These are phyloP conservation scores for Cheiracanthium punctorium DNA, from an alignment of 2,888 invertebrate genomes.

Conservation along the genomic window DNA sequence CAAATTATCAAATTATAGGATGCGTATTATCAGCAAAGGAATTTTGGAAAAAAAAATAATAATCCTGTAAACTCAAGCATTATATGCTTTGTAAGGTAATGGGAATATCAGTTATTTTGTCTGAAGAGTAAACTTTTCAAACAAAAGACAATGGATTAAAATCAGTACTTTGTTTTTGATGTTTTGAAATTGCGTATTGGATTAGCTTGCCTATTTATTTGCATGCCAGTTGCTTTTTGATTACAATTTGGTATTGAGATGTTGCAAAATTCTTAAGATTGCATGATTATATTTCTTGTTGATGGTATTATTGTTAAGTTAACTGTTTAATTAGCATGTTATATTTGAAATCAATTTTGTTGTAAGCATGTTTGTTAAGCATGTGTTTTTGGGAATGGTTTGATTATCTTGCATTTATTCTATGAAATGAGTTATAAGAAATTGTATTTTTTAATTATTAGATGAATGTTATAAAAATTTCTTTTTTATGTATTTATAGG, in stretches of 20 bases:
- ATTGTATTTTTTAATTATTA: constrained; percentile 33
- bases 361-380: constrained; percentile 6
- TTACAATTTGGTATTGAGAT: not conserved
- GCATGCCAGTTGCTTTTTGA: not conserved
- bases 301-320: not conserved
- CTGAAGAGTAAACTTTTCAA: not conserved
- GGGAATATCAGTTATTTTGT: not conserved
- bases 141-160: not conserved
- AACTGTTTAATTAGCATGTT: constrained; percentile 2
- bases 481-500: constrained; percentile 52
- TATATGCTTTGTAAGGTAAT: constrained; percentile 12
- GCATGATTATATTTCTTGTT: not conserved
- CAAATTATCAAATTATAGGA: too few relatives aligned
- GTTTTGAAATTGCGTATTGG: not conserved
- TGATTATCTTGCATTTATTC: not conserved
- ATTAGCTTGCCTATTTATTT: not conserved
- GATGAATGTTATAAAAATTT: constrained; percentile 62
- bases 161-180: not conserved
- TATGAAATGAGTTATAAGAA: not conserved
- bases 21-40: too few relatives aligned
- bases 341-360: not conserved
- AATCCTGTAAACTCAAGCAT: too few relatives aligned
- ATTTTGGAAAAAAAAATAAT: too few relatives aligned
- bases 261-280: not conserved
- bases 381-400: constrained; percentile 12